Percentiles rank a stretch among this genome's conserved stretches.
These are phyloP conservation scores for Drosophila parabipectinata DNA, from an alignment of 1,140 invertebrate genomes.

Conservation along the genomic window DNA sequence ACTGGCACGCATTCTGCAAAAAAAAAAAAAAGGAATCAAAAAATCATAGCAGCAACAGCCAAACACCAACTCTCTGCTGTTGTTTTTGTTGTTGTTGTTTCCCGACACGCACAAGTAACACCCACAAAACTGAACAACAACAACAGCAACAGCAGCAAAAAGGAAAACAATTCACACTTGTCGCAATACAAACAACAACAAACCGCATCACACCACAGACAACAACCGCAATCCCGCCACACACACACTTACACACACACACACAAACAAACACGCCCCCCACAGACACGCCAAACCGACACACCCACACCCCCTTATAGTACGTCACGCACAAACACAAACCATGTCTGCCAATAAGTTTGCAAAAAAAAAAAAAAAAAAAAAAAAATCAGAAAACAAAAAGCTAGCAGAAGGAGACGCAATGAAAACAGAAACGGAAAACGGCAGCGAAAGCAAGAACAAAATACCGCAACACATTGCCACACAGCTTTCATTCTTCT, in stretches of 20 bases:
- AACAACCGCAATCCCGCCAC: slow-evolving; percentile 70
- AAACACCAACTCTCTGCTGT: slow-evolving; percentile 44
- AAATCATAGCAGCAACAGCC: slow-evolving; percentile 73
- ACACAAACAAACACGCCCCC: slow-evolving; percentile 30
- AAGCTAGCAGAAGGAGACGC: slow-evolving; percentile 27
- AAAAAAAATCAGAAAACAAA: slow-evolving; percentile 37
- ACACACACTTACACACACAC: slow-evolving; percentile 40
- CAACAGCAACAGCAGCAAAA: slow-evolving; percentile 38
- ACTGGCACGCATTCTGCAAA: slow-evolving; percentile 47
- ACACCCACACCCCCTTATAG: slow-evolving; percentile 50
- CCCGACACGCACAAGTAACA: slow-evolving; percentile 61
- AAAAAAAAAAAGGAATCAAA: slow-evolving; percentile 64
- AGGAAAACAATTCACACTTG: slow-evolving; percentile 82
- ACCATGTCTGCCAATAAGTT: slow-evolving; percentile 77
- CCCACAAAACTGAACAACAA: slow-evolving; percentile 39
- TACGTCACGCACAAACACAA: slow-evolving; percentile 66
- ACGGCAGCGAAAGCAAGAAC: slow-evolving; percentile 57
- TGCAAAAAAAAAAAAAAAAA: slow-evolving; percentile 67
- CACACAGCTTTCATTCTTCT: slow-evolving; percentile 59
- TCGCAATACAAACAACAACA: slow-evolving; percentile 82
- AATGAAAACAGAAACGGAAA: slow-evolving; percentile 54
- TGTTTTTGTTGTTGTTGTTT: slow-evolving; percentile 31
- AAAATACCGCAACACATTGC: slow-evolving; percentile 79
- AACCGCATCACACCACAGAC: slow-evolving; percentile 73
- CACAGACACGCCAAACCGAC: slow-evolving; percentile 34